phyloP scores from a whole-genome alignment of 2,888 invertebrate genomes.

The Eupithecia centaureata region DNA sequence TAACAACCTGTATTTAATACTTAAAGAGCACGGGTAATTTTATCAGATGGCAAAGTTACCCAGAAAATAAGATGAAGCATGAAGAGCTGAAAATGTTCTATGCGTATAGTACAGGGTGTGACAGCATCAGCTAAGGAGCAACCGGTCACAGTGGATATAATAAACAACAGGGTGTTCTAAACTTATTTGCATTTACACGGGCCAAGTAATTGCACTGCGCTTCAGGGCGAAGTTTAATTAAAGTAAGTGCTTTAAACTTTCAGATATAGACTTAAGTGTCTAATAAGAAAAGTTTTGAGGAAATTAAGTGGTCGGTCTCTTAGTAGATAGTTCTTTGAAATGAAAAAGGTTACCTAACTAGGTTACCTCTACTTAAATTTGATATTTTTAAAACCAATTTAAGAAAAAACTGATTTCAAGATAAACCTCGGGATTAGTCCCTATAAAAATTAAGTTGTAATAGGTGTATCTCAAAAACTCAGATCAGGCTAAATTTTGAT shows the following conservation, averaged over 20 bases:
- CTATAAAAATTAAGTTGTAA: too few relatives aligned
- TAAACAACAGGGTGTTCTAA: slow-evolving; percentile 75
- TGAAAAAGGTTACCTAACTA: too few relatives aligned
- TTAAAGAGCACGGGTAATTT: background rate
- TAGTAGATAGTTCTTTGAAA: slow-evolving; percentile 28
- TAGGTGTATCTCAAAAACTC: too few relatives aligned
- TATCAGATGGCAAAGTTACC: background rate
- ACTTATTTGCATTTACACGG: slow-evolving; percentile 83
- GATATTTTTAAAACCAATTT: too few relatives aligned
- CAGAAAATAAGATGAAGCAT: background rate
- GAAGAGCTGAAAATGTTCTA: background rate
- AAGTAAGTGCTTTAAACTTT: slow-evolving; percentile 77
- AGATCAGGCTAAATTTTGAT: too few relatives aligned
- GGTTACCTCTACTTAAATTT: too few relatives aligned
- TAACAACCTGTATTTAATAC: too few relatives aligned
- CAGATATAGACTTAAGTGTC: slow-evolving; percentile 69
- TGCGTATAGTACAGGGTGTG: slow-evolving; percentile 13
- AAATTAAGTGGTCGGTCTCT: slow-evolving; percentile 55
- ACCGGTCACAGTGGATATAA: slow-evolving; percentile 59
- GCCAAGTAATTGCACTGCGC: slow-evolving; percentile 81
- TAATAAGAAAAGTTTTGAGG: slow-evolving; percentile 77
- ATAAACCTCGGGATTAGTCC: too few relatives aligned
- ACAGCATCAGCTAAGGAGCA: slow-evolving; percentile 4
- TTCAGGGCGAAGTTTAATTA: slow-evolving; percentile 82
- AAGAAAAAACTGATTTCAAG: too few relatives aligned